phyloP scores from a whole-genome alignment of 2,113 vertebrate species.

The Alligator mississippiensis region DNA sequence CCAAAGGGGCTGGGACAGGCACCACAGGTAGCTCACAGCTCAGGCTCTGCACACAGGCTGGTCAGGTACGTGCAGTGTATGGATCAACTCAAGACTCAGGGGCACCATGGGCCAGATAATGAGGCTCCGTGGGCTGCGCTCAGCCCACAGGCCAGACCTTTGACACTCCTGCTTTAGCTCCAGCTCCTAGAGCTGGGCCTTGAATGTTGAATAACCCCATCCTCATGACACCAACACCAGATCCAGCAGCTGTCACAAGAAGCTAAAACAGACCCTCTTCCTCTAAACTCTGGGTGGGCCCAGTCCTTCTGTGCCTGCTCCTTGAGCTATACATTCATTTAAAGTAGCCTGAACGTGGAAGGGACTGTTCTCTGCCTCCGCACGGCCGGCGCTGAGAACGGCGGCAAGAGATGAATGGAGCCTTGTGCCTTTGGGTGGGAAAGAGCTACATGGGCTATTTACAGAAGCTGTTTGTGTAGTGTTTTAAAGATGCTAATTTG shows the following conservation, averaged over 20 bases:
- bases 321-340: rapidly evolving
- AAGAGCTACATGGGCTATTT: neutral
- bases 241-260: no score
- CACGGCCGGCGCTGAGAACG: neutral
- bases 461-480: slow-evolving; percentile 21
- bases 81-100: no score
- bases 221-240: neutral
- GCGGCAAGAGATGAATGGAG: slow-evolving; percentile 20
- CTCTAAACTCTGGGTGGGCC: no score
- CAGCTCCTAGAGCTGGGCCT: no score
- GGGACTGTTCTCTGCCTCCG: neutral
- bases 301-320: neutral
- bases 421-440: slow-evolving; percentile 1
- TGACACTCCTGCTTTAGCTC: no score
- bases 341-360: rapidly evolving
- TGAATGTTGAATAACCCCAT: neutral
- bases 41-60: no score
- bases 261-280: neutral
- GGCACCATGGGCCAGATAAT: no score
- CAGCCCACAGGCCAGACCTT: no score
- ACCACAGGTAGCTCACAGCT: no score
- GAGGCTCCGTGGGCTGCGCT: no score
- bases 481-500: neutral
- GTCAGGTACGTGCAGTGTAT: no score
- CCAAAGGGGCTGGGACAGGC: no score